phyloP scores from a whole-genome alignment of 2,888 invertebrate species.

The Fissipunctia ypsillon region DNA sequence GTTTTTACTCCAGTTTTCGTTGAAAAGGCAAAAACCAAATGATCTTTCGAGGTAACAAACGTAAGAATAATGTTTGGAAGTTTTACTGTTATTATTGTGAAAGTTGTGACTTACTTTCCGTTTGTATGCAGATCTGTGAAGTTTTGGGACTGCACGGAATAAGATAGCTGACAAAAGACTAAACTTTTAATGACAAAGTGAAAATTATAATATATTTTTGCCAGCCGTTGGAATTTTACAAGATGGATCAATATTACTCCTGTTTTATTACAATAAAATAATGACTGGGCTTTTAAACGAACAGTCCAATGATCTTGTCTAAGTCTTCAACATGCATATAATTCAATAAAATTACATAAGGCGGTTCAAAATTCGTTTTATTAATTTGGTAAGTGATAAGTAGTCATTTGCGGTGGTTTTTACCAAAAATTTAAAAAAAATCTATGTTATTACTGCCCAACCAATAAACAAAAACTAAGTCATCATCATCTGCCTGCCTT shows the following conservation, averaged over 20 bases:
- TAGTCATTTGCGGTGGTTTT: too few species aligned
- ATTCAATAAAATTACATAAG: background rate
- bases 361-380: too few species aligned
- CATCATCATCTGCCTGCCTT: too few species aligned
- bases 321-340: background rate
- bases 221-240: background rate
- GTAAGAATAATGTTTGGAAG: conserved; percentile 37
- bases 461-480: background rate
- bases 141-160: conserved; percentile 5
- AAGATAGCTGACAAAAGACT: conserved; percentile 2
- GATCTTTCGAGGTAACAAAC: conserved; percentile 56
- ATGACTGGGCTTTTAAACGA: background rate
- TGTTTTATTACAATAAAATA: background rate
- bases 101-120: conserved; percentile 29
- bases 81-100: conserved; percentile 38
- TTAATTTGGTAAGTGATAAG: background rate
- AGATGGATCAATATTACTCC: background rate
- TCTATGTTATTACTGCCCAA: background rate
- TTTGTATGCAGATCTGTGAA: conserved; percentile 34
- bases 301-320: too few species aligned
- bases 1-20: conserved; percentile 71
- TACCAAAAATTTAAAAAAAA: background rate
- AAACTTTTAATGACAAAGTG: background rate
- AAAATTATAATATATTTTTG: background rate
- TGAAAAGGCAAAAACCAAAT: conserved; percentile 55